Conservation (phyloP, 2,113 vertebrate species). For the Hylia prasina region DNA sequence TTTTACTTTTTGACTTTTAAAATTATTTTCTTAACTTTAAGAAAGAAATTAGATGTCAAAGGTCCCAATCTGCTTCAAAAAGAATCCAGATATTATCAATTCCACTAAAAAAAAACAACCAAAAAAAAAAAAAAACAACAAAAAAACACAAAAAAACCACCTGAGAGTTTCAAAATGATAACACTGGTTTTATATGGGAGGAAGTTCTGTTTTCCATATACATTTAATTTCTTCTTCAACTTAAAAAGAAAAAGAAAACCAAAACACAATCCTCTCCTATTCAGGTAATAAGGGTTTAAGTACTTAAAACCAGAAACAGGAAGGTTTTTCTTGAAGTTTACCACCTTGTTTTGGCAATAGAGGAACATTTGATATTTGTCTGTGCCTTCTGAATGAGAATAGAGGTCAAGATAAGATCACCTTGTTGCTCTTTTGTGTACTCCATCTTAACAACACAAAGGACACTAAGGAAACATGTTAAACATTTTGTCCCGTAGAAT, state of each 20-base stretch:
- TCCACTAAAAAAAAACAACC: not conserved
- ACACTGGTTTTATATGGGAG: too few species aligned
- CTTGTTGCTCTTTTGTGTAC: constrained; percentile 64
- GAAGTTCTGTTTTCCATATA: not conserved
- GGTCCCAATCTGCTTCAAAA: not conserved
- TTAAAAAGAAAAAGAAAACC: not conserved
- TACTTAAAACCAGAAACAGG: constrained; percentile 20
- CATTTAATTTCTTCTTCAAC: not conserved
- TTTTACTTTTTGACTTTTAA: not conserved
- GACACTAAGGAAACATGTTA: constrained; percentile 59
- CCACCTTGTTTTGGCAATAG: constrained; percentile 51
- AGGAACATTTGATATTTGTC: constrained; percentile 57
- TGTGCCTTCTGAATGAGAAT: constrained; percentile 50
- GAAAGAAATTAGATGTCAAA: not conserved
- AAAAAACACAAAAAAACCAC: too few species aligned
- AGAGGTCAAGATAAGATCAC: constrained; percentile 65
- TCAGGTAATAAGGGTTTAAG: not conserved
- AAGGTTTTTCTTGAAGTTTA: constrained; percentile 15
- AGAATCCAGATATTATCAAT: not conserved
- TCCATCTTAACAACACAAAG: constrained; percentile 71
- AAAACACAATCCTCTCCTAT: not conserved
- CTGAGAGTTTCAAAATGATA: too few species aligned
- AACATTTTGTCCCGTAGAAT: constrained; percentile 69
- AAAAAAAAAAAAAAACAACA: too few species aligned
- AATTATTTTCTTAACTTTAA: not conserved